A percentile compares a stretch with the other conserved stretches of the same genome.
phyloP scores from a whole-genome alignment of 2,888 invertebrate genomes.

The Oscheius sp. region DNA sequence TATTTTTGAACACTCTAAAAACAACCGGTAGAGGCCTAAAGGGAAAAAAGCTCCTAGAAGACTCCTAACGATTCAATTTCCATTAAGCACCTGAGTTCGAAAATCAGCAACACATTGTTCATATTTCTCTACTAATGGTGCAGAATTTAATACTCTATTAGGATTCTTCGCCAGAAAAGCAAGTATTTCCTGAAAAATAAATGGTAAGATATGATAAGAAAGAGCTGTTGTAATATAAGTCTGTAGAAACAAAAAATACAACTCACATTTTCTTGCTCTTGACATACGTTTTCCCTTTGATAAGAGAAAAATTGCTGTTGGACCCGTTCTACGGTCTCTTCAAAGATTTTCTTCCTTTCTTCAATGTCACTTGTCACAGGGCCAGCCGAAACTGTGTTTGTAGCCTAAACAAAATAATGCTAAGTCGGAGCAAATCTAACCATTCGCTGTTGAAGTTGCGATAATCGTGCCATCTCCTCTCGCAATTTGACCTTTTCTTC shows the following conservation, averaged over 20 bases:
- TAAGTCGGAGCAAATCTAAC: conserved; percentile 20
- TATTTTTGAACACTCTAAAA: background rate
- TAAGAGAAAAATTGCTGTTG: conserved; percentile 65
- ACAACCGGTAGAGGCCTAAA: conserved; percentile 17
- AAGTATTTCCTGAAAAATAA: conserved; percentile 57
- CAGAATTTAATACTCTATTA: conserved; percentile 61
- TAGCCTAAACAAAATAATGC: background rate
- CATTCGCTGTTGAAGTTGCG: conserved; percentile 58
- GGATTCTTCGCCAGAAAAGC: conserved; percentile 60
- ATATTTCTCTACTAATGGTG: conserved; percentile 56
- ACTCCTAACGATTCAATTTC: conserved; percentile 42
- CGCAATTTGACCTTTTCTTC: conserved; percentile 59
- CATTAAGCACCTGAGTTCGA: conserved; percentile 60
- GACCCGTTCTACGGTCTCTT: conserved; percentile 66
- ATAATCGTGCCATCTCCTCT: conserved; percentile 59
- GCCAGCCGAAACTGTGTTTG: background rate
- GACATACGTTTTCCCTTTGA: conserved; percentile 66
- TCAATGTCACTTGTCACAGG: conserved; percentile 51
- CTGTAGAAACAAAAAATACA: background rate
- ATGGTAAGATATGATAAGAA: background rate
- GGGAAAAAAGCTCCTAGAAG: too few species aligned
- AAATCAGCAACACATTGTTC: conserved; percentile 61
- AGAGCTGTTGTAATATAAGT: background rate
- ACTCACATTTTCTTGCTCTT: conserved; percentile 61
- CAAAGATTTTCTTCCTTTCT: conserved; percentile 65